Percentiles rank a stretch among this genome's conserved stretches.
These are phyloP conservation scores for Choreutis nemorana DNA, from an alignment of 2,888 invertebrate species.

Conservation along the genomic window DNA sequence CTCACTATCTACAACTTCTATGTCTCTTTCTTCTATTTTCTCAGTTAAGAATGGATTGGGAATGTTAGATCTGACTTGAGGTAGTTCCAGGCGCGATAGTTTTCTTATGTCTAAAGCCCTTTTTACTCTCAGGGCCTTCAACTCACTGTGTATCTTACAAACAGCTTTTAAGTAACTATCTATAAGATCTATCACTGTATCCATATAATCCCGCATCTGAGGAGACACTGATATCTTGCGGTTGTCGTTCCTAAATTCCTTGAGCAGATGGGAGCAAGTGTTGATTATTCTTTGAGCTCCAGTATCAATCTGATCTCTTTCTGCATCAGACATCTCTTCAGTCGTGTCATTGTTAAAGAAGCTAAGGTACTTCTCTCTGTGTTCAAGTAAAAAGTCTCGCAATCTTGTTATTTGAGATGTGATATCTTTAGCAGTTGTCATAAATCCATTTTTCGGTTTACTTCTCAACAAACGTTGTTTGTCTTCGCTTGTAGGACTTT, in stretches of 20 bases:
- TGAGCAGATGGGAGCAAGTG: slow-evolving; percentile 78
- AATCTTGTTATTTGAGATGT: slow-evolving; percentile 80
- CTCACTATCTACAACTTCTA: slow-evolving; percentile 16
- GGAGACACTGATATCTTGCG: slow-evolving; percentile 50
- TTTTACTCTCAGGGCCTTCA: slow-evolving; percentile 87
- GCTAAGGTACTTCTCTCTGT: slow-evolving; percentile 86
- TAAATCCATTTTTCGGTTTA: slow-evolving; percentile 69
- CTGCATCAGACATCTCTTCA: slow-evolving; percentile 82
- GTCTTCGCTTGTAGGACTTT: slow-evolving; percentile 49
- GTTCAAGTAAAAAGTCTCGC: slow-evolving; percentile 81
- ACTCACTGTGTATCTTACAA: slow-evolving; percentile 87
- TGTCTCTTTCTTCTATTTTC: slow-evolving; percentile 24
- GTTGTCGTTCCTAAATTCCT: slow-evolving; percentile 77
- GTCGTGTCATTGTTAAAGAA: slow-evolving; percentile 75
- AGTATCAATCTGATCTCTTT: slow-evolving; percentile 86
- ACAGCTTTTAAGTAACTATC: slow-evolving; percentile 85
- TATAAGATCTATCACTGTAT: slow-evolving; percentile 76
- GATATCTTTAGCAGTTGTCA: slow-evolving; percentile 77
- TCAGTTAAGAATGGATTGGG: slow-evolving; percentile 34
- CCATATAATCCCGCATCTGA: slow-evolving; percentile 81
- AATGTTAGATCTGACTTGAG: slow-evolving; percentile 30
- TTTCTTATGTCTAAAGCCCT: slow-evolving; percentile 84
- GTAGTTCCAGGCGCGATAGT: slow-evolving; percentile 73
- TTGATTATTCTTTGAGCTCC: slow-evolving; percentile 87
- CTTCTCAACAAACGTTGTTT: slow-evolving; percentile 58